Evolutionary conservation across 2,888 invertebrate species (phyloP), one percentile per base, ranked within the genome.

Genomic region (Nomada flava): DNA sequence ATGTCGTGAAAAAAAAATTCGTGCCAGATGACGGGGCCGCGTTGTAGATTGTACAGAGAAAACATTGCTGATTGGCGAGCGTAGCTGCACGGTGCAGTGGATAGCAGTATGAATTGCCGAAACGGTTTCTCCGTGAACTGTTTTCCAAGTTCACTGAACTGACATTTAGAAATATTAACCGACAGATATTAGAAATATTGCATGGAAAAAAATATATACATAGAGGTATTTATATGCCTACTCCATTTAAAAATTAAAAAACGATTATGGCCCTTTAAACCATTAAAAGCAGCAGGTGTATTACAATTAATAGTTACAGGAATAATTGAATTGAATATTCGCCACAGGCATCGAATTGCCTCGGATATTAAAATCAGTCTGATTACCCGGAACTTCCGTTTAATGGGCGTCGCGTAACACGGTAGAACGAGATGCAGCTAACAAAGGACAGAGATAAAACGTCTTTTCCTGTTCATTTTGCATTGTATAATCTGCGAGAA

Each of bases 381-480:
- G 3, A 63, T 67, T 63, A 26, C 71, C 11, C 26, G 44, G 60
- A 72, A 52, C 3, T 18, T 5, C 18, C 11, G 10, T 15, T 70
- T 18, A 55, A 71, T 68, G 63, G 15, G 36, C 26, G 55, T 3
- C 53, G 53, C 53, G 74, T 64, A 75, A 82, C 60, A 26, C 44
- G 64, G 71, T 26, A 52, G 63, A 42, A 7, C 63, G 78, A 36
- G 77, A 75, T 83, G 76, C 62, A 73, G 73, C 72, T 75, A 77
- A 83, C 69, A 80, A 76, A 63, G 71, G 71, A 20, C 65, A 68
- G 55, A 76, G 71, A 74, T 77, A 64, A 47, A 70, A 13, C 63
- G 36, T 23, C 73, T 76, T 77, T 83, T 78, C 78, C 82, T 76
- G 74, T 78, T 83, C 81, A 73, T 79, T 82, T 79, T 78, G 80